Conservation (phyloP, 2,888 invertebrate species). For the Cephalotes varians region DNA sequence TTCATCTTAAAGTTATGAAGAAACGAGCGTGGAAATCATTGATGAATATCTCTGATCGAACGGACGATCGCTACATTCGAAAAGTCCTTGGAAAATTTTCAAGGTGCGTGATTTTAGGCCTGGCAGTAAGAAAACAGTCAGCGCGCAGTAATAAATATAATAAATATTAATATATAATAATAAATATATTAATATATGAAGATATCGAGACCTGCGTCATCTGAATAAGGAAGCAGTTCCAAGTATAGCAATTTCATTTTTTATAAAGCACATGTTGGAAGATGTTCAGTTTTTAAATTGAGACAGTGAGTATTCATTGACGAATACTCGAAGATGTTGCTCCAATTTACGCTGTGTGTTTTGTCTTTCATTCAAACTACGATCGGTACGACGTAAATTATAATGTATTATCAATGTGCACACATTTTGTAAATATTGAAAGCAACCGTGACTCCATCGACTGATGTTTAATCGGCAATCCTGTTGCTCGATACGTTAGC, state of each 20-base stretch:
- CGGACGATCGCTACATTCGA: no score
- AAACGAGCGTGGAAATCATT: slow-evolving; percentile 19
- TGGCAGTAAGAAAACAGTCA: background rate
- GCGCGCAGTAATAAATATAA: no score
- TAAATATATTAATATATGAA: background rate
- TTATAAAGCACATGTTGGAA: background rate
- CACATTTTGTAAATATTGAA: slow-evolving; percentile 6
- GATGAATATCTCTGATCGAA: background rate
- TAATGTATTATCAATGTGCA: background rate
- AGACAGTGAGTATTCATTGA: no score
- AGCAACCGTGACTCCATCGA: background rate
- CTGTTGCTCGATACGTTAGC: background rate
- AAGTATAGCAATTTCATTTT: background rate
- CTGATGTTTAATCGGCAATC: background rate
- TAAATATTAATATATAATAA: background rate
- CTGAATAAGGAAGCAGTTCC: background rate
- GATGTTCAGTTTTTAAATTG: background rate
- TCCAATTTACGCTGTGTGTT: background rate
- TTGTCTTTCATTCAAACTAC: background rate
- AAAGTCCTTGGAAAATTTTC: background rate
- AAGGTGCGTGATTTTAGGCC: background rate
- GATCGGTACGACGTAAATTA: background rate
- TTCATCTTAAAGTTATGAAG: slow-evolving; percentile 54
- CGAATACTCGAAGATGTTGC: background rate
- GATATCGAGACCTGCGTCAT: background rate